Base-by-base conservation (phyloP, 2,888 invertebrate genomes). In the Brachyopa scutellaris region DNA sequence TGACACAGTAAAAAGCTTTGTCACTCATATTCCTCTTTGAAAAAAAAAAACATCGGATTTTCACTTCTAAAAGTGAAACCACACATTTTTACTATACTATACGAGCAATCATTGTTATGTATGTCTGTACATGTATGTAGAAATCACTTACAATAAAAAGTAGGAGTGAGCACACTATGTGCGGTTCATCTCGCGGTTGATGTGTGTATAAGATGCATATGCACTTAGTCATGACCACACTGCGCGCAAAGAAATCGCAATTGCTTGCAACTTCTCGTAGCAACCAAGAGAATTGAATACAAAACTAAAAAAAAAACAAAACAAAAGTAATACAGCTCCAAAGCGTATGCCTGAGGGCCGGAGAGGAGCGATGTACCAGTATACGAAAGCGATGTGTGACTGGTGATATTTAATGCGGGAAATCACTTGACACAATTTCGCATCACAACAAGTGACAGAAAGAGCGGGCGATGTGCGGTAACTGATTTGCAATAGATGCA, bases 381-480 rank as follows among this genome's bases (percentile, higher is more conserved):
- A 40, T 23, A 7, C n/a, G 8, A 17, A 40, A 40, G 2, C 4
- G 13, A 23, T 21, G 17, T 51, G 42, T 62, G 40, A 19, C 64
- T 36, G 64, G 33, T 72, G 69, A 64, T 59, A 70, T 15, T 72
- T 72, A 42, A 51, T 78, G 78, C 72, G 72, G 45, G 53, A 66
- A 73, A 79, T 72, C 72, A 66, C 72, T 79, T 79, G 78, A 79
- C 78, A 72, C 66, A 79, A 66, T 72, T 79, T 61, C 45, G n/a
- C 66, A 73, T 55, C 59, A 57, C 40, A 70, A 49, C 33, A 62
- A 66, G 29, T 23, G 31, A 47, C 51, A 70, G n/a, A n/a, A n/a
- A n/a, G n/a, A n/a, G 26, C 13, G 66, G 11, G 13, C 13, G 45
- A 53, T 57, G 57, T 57, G 47, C 33, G 38, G 21, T 33, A 47